These are phyloP conservation scores for Clivina fossor DNA, from an alignment of 2,888 invertebrate species.

Conservation along the genomic window DNA sequence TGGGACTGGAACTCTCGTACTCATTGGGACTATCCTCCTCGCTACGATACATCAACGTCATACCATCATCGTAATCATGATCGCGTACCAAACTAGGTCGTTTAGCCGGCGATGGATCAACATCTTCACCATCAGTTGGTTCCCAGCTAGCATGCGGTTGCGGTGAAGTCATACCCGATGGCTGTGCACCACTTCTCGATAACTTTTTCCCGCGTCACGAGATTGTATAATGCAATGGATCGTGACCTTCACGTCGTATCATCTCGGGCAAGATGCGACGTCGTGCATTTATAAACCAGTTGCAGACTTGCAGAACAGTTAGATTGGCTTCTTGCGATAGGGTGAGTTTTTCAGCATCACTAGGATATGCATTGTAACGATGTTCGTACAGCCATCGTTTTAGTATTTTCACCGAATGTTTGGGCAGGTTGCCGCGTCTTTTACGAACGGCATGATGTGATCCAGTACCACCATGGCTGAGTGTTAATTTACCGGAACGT, in stretches of 20 bases:
- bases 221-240: conserved; percentile 89
- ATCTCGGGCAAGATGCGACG: conserved; percentile 90
- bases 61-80: conserved; percentile 61
- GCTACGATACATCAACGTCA: conserved; percentile 62
- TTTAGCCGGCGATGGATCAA: conserved; percentile 46
- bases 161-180: conserved; percentile 20
- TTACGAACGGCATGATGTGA: conserved; percentile 64
- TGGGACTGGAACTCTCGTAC: conserved; percentile 73
- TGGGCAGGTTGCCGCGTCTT: conserved; percentile 87
- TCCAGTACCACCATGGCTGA: conserved; percentile 49
- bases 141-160: conserved; percentile 42
- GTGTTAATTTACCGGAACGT: conserved; percentile 46
- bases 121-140: conserved; percentile 43
- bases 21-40: conserved; percentile 70
- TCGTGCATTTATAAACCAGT: conserved; percentile 96
- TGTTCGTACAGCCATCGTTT: conserved; percentile 94
- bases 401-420: conserved; percentile 88
- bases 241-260: conserved; percentile 89
- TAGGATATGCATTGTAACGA: conserved; percentile 92
- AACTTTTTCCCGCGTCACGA: conserved; percentile 85
- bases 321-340: conserved; percentile 84
- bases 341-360: conserved; percentile 86
- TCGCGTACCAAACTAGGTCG: conserved; percentile 45
- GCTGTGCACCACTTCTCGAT: conserved; percentile 52
- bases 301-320: conserved; percentile 89